A percentile compares a stretch with the other conserved stretches of the same genome.
Evolutionary conservation across 2,888 invertebrate genomes (phyloP).

Genomic region (Allolobophora icterica): DNA sequence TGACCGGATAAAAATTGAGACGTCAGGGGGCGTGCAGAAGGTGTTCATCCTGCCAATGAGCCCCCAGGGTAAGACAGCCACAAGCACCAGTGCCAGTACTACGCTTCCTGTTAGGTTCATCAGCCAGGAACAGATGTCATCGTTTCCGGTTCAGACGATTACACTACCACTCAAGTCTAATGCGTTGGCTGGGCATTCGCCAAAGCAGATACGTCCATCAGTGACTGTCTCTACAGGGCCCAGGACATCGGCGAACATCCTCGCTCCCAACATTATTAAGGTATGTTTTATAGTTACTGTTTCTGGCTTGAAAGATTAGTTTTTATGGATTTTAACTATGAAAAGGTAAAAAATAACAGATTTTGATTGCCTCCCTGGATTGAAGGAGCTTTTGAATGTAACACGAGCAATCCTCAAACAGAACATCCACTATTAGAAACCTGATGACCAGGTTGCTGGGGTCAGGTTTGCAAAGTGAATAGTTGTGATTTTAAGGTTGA

Average conservation of each 20-base stretch:
- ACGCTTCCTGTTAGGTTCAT: background rate
- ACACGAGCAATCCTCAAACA: no score
- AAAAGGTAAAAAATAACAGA: background rate
- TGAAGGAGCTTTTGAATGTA: background rate
- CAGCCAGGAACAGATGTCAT: constrained; percentile 23
- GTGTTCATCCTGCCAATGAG: constrained; percentile 22
- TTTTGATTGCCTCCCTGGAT: background rate
- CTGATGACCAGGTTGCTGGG: no score
- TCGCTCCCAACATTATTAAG: constrained; percentile 19
- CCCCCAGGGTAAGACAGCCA: background rate
- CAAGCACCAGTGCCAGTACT: background rate
- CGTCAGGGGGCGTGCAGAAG: constrained; percentile 18
- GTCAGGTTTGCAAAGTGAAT: no score
- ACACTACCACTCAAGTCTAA: background rate
- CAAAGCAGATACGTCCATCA: background rate
- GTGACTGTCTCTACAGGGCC: background rate
- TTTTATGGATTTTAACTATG: background rate
- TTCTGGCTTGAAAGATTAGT: background rate
- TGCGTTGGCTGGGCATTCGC: background rate
- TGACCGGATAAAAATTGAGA: constrained; percentile 18
- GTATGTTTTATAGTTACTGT: background rate
- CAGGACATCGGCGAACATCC: background rate
- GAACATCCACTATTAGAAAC: no score
- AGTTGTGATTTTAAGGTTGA: no score
- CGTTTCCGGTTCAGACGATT: constrained; percentile 1